Conservation (phyloP, 2,797 vertebrate species). For the Pseudomugil gertrudae region DNA sequence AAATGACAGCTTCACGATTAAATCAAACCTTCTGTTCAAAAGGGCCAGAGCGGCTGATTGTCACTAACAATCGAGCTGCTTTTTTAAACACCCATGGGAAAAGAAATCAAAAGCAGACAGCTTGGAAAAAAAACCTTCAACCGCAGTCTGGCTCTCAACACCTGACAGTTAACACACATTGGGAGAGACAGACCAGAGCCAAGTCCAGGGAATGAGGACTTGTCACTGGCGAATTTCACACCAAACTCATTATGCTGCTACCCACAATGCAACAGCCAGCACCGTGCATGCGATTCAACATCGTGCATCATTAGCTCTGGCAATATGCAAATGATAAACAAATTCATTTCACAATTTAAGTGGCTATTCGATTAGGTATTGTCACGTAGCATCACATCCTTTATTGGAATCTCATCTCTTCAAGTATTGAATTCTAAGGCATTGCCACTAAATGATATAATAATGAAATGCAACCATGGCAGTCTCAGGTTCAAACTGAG, state of each 20-base stretch:
- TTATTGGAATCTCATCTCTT: conserved; percentile 28
- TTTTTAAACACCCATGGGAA: conserved; percentile 85
- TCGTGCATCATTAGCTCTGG: conserved; percentile 46
- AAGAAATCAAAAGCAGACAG: conserved; percentile 88
- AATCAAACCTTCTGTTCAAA: conserved; percentile 92
- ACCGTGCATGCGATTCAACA: conserved; percentile 34
- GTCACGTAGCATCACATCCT: conserved; percentile 13
- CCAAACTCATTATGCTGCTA: conserved; percentile 65
- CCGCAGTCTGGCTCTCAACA: conserved; percentile 69
- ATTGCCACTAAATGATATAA: conserved; percentile 25
- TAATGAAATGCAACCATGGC: conserved; percentile 22
- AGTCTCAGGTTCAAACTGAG: conserved; percentile 9
- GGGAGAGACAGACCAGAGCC: conserved; percentile 69
- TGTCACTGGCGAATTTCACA: conserved; percentile 68
- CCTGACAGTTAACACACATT: conserved; percentile 72
- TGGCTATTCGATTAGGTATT: conserved; percentile 40
- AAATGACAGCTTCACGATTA: conserved; percentile 91
- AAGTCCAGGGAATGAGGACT: conserved; percentile 62
- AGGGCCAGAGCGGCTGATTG: conserved; percentile 88
- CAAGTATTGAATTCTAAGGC: conserved; percentile 20
- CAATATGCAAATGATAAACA: conserved; percentile 27
- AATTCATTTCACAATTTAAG: conserved; percentile 32
- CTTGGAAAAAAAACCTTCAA: conserved; percentile 50
- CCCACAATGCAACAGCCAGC: conserved; percentile 58
- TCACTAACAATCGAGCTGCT: conserved; percentile 88